Evolutionary conservation across 2,113 vertebrate genomes (phyloP).

Genomic region (Peromyscus maniculatus): DNA sequence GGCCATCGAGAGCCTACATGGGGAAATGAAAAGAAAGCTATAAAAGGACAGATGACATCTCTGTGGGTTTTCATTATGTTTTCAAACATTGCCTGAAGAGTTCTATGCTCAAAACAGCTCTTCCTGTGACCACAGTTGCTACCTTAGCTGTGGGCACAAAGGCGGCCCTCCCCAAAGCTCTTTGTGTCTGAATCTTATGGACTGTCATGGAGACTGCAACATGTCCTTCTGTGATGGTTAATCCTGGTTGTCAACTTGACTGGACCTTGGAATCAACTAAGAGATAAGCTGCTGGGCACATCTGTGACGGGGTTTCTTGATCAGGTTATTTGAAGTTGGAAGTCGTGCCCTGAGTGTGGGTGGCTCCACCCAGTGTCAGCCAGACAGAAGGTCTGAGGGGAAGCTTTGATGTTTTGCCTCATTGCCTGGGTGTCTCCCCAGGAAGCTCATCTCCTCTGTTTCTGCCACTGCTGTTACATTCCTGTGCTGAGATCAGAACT

Average conservation of each 20-base stretch:
- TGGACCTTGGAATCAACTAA: too few species aligned
- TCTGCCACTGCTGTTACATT: neutral
- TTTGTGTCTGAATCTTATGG: neutral
- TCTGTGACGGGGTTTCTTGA: too few species aligned
- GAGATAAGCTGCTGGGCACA: too few species aligned
- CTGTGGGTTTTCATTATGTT: neutral
- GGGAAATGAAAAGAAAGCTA: neutral
- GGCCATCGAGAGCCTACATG: conserved; percentile 87
- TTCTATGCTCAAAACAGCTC: neutral
- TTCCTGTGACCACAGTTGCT: neutral
- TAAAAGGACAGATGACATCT: neutral
- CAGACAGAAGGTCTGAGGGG: neutral
- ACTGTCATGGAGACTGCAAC: neutral
- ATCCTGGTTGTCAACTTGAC: neutral
- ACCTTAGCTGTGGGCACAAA: neutral
- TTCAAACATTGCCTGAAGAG: neutral
- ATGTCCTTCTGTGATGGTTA: neutral
- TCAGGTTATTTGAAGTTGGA: neutral
- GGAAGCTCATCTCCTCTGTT: neutral
- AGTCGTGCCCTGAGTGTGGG: too few species aligned
- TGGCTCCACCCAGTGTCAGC: neutral
- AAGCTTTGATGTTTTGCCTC: neutral
- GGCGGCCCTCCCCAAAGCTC: neutral
- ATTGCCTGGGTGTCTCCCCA: neutral
- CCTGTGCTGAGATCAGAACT: neutral